phyloP scores from a whole-genome alignment of 2,113 vertebrate species.

The Hippocampus mohnikei region DNA sequence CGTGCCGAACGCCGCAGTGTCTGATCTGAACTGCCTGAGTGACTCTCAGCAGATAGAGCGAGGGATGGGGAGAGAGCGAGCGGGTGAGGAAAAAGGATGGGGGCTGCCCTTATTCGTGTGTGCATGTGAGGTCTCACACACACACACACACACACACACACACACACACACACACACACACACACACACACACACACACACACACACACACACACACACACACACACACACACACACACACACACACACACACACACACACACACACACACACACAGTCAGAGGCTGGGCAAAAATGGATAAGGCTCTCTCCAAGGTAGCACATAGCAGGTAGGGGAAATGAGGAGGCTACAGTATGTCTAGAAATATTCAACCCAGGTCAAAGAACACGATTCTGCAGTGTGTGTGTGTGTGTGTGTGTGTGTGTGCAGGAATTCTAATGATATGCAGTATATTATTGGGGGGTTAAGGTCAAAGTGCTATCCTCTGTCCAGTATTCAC shows the following conservation, averaged over 20 bases:
- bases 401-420: too few relatives aligned
- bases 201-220: background rate
- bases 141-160: background rate
- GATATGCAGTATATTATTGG: background rate
- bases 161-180: background rate
- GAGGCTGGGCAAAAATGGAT: slow-evolving; percentile 37
- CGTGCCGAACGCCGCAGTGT: slow-evolving; percentile 70
- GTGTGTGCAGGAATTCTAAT: background rate
- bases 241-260: background rate
- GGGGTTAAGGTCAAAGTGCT: background rate
- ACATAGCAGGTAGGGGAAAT: slow-evolving; percentile 39
- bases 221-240: background rate
- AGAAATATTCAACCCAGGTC: slow-evolving; percentile 26
- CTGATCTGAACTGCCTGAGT: slow-evolving; percentile 70
- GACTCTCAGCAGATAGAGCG: slow-evolving; percentile 65
- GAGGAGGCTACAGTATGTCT: background rate
- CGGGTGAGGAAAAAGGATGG: slow-evolving; percentile 35
- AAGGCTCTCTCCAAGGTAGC: slow-evolving; percentile 63
- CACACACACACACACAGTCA: slow-evolving; percentile 31
- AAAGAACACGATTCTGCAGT: background rate
- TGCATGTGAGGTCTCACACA: slow-evolving; percentile 17
- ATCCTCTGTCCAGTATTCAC: background rate
- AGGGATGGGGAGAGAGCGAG: slow-evolving; percentile 28
- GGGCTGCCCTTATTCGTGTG: slow-evolving; percentile 54
- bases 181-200: background rate